Conservation (phyloP, 2,113 vertebrate genomes). For the Hyaena hyaena region DNA sequence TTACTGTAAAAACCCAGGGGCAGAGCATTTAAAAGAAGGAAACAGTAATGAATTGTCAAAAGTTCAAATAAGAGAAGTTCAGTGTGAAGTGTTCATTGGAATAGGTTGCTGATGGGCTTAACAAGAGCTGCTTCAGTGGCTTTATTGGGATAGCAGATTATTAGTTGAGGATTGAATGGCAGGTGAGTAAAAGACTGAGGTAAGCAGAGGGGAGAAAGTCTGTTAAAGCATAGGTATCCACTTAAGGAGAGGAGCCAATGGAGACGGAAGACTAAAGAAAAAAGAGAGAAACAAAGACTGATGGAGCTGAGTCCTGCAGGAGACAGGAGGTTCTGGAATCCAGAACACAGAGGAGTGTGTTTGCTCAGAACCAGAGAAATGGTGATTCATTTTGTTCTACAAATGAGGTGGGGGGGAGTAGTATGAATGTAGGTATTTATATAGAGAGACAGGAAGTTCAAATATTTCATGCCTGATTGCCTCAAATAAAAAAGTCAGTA, state of each 20-base stretch:
- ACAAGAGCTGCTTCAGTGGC: not conserved
- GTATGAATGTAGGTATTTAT: not conserved
- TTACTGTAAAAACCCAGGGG: not conserved
- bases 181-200: not conserved
- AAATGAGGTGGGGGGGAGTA: not conserved
- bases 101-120: not conserved
- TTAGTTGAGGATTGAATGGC: not conserved
- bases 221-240: no score
- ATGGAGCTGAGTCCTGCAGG: not conserved
- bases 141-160: not conserved
- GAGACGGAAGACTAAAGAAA: not conserved
- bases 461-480: not conserved
- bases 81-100: not conserved
- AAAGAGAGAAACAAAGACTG: not conserved
- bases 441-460: not conserved
- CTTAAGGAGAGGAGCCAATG: not conserved
- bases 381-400: not conserved
- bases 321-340: not conserved
- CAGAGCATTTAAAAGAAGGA: not conserved
- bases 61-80: not conserved
- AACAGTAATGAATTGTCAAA: not conserved
- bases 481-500: not conserved
- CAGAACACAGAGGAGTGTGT: not conserved
- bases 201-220: not conserved
- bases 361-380: not conserved